Evolutionary conservation across 2,888 invertebrate genomes (phyloP).

Genomic region (Diloba caeruleocephala): DNA sequence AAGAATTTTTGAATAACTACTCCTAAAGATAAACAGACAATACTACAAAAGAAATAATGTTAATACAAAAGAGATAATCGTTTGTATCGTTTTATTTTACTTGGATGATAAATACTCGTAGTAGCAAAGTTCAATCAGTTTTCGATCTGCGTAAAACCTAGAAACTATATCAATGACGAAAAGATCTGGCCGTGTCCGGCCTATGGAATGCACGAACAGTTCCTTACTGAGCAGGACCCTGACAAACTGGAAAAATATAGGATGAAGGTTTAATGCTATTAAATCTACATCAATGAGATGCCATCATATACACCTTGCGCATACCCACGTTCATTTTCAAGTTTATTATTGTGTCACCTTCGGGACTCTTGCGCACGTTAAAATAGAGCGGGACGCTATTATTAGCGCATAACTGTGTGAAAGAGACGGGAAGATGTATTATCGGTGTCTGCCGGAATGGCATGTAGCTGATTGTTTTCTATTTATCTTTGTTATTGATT

Average conservation of each 20-base stretch:
- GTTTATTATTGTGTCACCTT: slow-evolving; percentile 75
- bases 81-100: too few species aligned
- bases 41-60: too few species aligned
- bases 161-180: too few species aligned
- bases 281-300: slow-evolving; percentile 43
- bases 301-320: slow-evolving; percentile 32
- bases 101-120: too few species aligned
- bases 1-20: too few species aligned
- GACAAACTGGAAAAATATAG: neutral
- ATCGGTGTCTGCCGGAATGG: slow-evolving; percentile 46
- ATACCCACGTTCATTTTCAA: slow-evolving; percentile 56
- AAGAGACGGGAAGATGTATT: slow-evolving; percentile 53
- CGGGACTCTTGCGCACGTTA: slow-evolving; percentile 58
- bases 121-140: too few species aligned
- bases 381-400: slow-evolving; percentile 72
- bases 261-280: slow-evolving; percentile 10
- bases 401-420: slow-evolving; percentile 61
- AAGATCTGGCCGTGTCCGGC: too few species aligned
- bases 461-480: slow-evolving; percentile 52
- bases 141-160: too few species aligned
- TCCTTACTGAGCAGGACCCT: neutral
- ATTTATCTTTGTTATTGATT: slow-evolving; percentile 48
- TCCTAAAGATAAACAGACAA: too few species aligned
- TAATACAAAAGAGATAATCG: too few species aligned
- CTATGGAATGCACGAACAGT: neutral